Base-by-base conservation (phyloP, 92 coral and sea anemone species). In the Parazoanthus atlanticus region DNA sequence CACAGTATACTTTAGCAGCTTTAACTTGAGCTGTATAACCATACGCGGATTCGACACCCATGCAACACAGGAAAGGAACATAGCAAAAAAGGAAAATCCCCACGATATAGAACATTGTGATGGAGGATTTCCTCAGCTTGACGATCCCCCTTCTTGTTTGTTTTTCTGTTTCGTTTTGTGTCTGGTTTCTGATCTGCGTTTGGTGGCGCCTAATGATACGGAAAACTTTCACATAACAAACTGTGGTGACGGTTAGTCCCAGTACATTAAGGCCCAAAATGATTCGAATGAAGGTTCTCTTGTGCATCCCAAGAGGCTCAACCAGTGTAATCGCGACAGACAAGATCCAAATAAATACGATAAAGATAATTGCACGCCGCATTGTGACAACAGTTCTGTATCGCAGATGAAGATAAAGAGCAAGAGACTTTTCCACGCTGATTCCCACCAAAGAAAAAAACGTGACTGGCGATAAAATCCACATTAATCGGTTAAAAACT, bases 71-170 rank as follows among this genome's bases (percentile, higher is more conserved):
- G 17, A 90, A 78, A 2, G 98, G 98, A 1, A 91, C 79, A 67
- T 93, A 93, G 26, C 94, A 93, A 7, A 81, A 15, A 31, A 95
- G 74, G 52, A 93, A 95, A 41, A 90, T 72, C 5, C 95, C 98
- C 1, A 95, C 83, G 9, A 95, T 90, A 16, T 77, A 88, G 15
- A 88, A 69, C 98, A 95, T 95, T 13, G 96, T 94, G 8, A 90
- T 40, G n/a, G 98, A 91, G 0, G 98, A 95, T 40, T 91, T 95
- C 38, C 91, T 90, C 86, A 93, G 85, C 13, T 91, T 91, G 8
- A 83, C 61, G 0, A 93, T 66, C 2, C 30, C 85, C 46, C 32
- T 0, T 43, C 73, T 13, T 12, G 56, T 75, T 43, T 78, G 16
- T 6, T n/a, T 88, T 16, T 28, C 85, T 41, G 33, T 71, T 58